Percentiles rank a stretch among this genome's conserved stretches.
Conservation (phyloP, 2,113 vertebrate species). For the Ammospiza caudacuta region DNA sequence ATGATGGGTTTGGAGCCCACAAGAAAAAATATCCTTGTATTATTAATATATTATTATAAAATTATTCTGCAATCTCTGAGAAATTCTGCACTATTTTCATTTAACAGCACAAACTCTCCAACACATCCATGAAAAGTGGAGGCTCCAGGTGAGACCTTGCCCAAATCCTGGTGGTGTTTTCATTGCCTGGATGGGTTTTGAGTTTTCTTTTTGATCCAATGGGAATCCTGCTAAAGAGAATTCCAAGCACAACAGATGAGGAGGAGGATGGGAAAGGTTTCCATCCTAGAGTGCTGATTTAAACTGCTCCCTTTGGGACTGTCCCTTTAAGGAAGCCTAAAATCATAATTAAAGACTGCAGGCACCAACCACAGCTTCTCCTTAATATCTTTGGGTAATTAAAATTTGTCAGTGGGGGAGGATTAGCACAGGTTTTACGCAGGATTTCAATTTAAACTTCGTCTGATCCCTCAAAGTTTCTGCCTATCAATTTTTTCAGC, state of each 20-base stretch:
- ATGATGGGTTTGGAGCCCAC: neutral
- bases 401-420: conserved; percentile 17
- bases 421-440: neutral
- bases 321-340: neutral
- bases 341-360: neutral
- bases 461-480: neutral
- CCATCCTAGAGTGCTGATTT: neutral
- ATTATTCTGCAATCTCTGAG: rapidly evolving
- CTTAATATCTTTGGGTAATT: neutral
- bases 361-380: neutral
- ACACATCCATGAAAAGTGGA: neutral
- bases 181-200: neutral
- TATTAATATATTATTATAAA: neutral
- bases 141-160: neutral
- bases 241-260: neutral
- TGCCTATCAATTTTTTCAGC: neutral
- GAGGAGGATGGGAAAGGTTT: neutral
- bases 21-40: neutral
- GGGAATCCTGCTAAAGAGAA: neutral
- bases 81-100: neutral
- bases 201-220: neutral
- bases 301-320: neutral
- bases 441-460: neutral
- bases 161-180: neutral
- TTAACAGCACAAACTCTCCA: neutral